Evolutionary conservation across 2,113 vertebrate species (phyloP), one percentile per base, ranked within the genome.

Genomic region (Grus americana): DNA sequence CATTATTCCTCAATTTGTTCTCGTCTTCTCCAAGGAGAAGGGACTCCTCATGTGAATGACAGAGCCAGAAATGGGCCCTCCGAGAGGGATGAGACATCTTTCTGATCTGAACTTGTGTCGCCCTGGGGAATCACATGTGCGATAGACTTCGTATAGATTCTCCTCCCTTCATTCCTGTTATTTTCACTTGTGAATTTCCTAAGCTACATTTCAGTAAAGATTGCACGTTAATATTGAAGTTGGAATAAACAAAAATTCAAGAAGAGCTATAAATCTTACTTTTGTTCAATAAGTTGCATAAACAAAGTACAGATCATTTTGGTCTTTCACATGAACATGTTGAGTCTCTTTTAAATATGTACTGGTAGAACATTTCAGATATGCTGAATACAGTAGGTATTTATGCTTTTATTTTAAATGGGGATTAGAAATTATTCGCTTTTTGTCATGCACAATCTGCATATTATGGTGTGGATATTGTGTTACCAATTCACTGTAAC

Each of bases 321-420:
- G 75, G 70, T 68, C 68, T 97, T 95, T 93, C 57, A 76, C 81
- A 74, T 12, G 27, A 85, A 92, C 49, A 76, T 40, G 36, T 10
- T 88, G 63, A 59, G 13, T 89, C 34, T 79, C 59, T 66, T 92
- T 97, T 97, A 94, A 94, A 85, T 91, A 95, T 73, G 32, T 68
- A 68, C n/a, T 61, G 54, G 55, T 70, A 84, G 63, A 90, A 74
- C 30, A 67, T 91, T 95, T 90, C 63, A 76, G 61, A 83, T 86
- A 49, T 96, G 86, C 91, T 97, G 96, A 96, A 95, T 95, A 97
- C 83, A 96, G 96, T 97, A 96, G 82, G 74, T 94, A 96, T 93
- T 95, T 93, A 95, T 97, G 72, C 92, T 95, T 96, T 92, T 96
- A 97, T 95, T 98, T 93, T 90, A 92, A 97, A 97, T 95, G 97